Evolutionary conservation across 2,797 vertebrate species (phyloP), one percentile per base, ranked within the genome.

Genomic region (Columba guinea): DNA sequence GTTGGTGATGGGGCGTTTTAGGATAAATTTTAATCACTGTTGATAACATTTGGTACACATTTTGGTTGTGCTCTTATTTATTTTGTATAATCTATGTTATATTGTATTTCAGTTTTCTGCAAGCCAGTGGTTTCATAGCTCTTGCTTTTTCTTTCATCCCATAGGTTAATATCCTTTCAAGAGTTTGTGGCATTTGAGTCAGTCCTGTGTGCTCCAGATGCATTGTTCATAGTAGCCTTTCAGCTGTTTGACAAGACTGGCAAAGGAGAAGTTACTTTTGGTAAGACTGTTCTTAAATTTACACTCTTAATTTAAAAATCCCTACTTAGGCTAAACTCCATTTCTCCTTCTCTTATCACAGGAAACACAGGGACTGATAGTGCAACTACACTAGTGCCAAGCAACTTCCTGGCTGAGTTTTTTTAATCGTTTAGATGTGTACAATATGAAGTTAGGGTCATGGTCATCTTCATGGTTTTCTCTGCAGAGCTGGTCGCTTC

Each of bases 211-310:
- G 98, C 98, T 91, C 98, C 98, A 19, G 98, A 99, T 93, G 98
- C 98, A 8, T 97, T 98, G 95, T 99, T 98, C 96, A 97, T 98
- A 97, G 98, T 99, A 68, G 98, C 98, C 87, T 99, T 99, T 97
- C 98, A 99, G 94, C 98, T 99, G 60, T 99, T 99, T 94, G 98
- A 99, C 97, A 98, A 99, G 97, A 97, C 98, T 32, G 98, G 98
- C 82, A 98, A 97, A 93, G 98, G 98, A 97, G 97, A 98, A 97
- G 97, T 98, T 82, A 98, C 98, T 80, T 99, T 99, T 89, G 98
- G 98, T 99, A 98, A 98, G 98, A 94, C 71, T 56, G 10, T 79
- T 87, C 34, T 84, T 64, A 83, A 92, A 71, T 77, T 9, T 84
- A 39, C 23, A 7, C 75, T 79, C 44, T 34, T 75, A 41, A 87